Percentiles rank a stretch among this genome's conserved stretches.
Evolutionary conservation across 1,140 invertebrate genomes (phyloP).

Genomic region (Heliconius hermathena): DNA sequence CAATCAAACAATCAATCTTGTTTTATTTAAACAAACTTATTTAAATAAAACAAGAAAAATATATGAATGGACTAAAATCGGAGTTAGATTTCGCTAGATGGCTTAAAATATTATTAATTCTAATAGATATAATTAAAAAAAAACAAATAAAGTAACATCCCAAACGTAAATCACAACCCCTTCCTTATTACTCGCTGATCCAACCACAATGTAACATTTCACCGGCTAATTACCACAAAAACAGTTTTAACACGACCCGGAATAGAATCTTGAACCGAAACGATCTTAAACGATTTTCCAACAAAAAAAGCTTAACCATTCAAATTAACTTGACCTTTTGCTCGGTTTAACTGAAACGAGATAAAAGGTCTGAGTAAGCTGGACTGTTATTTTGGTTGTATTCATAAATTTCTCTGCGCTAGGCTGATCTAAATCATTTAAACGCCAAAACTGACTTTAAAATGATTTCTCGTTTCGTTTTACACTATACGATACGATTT

Average conservation of each 20-base stretch:
- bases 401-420: slow-evolving; percentile 62
- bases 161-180: neutral
- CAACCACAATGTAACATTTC: slow-evolving; percentile 50
- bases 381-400: slow-evolving; percentile 55
- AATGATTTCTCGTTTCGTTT: slow-evolving; percentile 28
- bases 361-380: slow-evolving; percentile 40
- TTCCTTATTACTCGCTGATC: slow-evolving; percentile 49
- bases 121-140: neutral
- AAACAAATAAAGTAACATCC: neutral
- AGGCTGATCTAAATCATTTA: slow-evolving; percentile 66
- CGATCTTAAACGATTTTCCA: slow-evolving; percentile 53
- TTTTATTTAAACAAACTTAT: no score
- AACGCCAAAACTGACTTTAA: slow-evolving; percentile 66
- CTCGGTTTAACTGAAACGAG: neutral
- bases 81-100: neutral
- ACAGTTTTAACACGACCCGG: slow-evolving; percentile 47
- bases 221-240: slow-evolving; percentile 57
- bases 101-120: neutral
- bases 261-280: slow-evolving; percentile 54
- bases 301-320: slow-evolving; percentile 26
- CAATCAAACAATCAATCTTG: no score
- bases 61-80: no score
- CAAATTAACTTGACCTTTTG: slow-evolving; percentile 6
- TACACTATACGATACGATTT: slow-evolving; percentile 22
- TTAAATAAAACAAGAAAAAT: no score